Base-by-base conservation (phyloP, 2,797 vertebrate species). In the Lycodopsis pacificus region DNA sequence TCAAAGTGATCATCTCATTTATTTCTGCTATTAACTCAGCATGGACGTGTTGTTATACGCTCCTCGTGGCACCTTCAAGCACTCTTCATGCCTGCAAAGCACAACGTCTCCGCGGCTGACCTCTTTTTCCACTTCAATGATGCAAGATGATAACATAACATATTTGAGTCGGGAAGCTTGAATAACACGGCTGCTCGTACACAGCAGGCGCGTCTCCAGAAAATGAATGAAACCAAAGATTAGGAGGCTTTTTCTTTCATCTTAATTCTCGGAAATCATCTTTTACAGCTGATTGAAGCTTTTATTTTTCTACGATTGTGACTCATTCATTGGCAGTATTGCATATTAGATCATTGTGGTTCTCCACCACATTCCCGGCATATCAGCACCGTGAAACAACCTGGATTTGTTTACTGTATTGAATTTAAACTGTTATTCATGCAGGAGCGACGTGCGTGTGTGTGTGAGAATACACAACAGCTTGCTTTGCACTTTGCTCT, bases 161-260 rank as follows among this genome's bases (percentile, higher is more conserved):
- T 53, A 80, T 80, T 78, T 86, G 71, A 79, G 79, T 84, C 71
- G 25, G 36, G 59, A 13, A 44, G 70, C 76, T 85, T 42, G 61
- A 64, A 83, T 46, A 51, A 75, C 61, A 65, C 49, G 12, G 79
- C 61, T 48, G 54, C 59, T 72, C 49, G 36, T 48, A 30, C 49
- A 3, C 66, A 71, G 83, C 83, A 34, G 56, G 64, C 34, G 54
- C 15, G 14, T 61, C 75, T 65, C 30, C 66, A 49, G 72, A 62
- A 77, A 58, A 38, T 15, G 25, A 76, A 57, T 66, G 69, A 86
- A 81, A 66, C 81, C 77, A 80, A 67, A 79, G 57, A 83, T 83
- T 40, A 65, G 71, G 79, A 73, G 10, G 71, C 76, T 42, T 81
- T 65, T 42, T 71, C 25, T 83, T 36, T 30, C 32, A 59, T 62